A percentile compares a stretch with the other conserved stretches of the same genome.
These are phyloP conservation scores for Trachelus tabidus DNA, from an alignment of 2,888 invertebrate species.

Conservation along the genomic window DNA sequence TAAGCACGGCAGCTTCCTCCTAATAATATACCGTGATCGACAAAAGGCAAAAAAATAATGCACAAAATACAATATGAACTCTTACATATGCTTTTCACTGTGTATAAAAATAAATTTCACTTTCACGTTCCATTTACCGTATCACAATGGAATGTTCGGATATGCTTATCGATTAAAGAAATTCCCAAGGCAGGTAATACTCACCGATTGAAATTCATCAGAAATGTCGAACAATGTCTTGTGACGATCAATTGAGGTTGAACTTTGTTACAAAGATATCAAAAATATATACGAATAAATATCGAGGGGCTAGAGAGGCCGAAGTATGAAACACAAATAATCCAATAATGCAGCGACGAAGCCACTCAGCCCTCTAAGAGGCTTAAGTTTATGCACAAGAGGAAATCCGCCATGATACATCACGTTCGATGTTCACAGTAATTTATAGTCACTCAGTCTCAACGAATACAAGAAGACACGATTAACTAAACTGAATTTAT, in stretches of 20 bases:
- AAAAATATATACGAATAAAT: neutral
- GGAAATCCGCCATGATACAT: neutral
- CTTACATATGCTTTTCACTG: neutral
- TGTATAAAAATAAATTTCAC: neutral
- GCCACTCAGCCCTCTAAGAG: constrained; percentile 44
- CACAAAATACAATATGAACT: neutral
- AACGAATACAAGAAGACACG: neutral
- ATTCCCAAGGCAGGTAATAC: neutral
- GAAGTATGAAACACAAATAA: constrained; percentile 38
- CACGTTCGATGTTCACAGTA: neutral
- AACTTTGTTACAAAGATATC: neutral
- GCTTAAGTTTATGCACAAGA: constrained; percentile 43
- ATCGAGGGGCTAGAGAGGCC: neutral
- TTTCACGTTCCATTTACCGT: neutral
- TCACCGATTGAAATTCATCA: neutral
- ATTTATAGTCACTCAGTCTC: neutral
- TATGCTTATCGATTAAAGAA: neutral
- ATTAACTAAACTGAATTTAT: neutral
- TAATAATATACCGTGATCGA: too few relatives aligned
- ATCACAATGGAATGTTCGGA: neutral
- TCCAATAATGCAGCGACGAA: constrained; percentile 50
- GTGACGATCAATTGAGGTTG: neutral
- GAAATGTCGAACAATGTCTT: neutral
- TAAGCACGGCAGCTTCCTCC: neutral
- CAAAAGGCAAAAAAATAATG: neutral